A percentile compares a stretch with the other conserved stretches of the same genome.
Evolutionary conservation across 2,113 vertebrate genomes (phyloP).

Genomic region (Steatornis caripensis): DNA sequence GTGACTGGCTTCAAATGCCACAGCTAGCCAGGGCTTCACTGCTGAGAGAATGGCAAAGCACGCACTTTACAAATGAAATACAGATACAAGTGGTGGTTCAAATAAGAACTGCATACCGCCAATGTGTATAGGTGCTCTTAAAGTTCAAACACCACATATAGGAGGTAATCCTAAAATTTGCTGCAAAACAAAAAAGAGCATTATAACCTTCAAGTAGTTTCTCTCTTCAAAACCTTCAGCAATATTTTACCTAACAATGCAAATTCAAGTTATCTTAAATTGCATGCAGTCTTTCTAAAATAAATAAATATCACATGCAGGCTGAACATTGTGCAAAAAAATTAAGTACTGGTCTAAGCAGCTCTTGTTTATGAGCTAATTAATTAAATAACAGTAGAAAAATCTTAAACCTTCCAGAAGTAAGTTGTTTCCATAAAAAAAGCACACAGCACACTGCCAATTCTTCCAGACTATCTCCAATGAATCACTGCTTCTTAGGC

Average conservation of each 20-base stretch:
- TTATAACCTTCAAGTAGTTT: background rate
- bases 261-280: background rate
- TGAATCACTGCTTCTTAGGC: background rate
- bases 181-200: background rate
- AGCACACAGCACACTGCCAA: background rate
- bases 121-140: background rate
- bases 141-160: background rate
- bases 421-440: background rate
- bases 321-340: background rate
- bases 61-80: background rate
- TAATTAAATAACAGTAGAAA: background rate
- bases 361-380: background rate
- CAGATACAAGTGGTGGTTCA: background rate
- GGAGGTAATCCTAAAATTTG: background rate
- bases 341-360: background rate
- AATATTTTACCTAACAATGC: background rate
- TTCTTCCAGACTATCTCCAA: background rate
- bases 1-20: background rate
- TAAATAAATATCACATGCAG: background rate
- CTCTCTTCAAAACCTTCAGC: background rate
- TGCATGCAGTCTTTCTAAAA: background rate
- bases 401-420: background rate
- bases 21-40: background rate
- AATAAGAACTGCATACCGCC: background rate
- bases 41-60: background rate